phyloP scores from a whole-genome alignment of 2,888 invertebrate species.

The Amphipyra berbera region DNA sequence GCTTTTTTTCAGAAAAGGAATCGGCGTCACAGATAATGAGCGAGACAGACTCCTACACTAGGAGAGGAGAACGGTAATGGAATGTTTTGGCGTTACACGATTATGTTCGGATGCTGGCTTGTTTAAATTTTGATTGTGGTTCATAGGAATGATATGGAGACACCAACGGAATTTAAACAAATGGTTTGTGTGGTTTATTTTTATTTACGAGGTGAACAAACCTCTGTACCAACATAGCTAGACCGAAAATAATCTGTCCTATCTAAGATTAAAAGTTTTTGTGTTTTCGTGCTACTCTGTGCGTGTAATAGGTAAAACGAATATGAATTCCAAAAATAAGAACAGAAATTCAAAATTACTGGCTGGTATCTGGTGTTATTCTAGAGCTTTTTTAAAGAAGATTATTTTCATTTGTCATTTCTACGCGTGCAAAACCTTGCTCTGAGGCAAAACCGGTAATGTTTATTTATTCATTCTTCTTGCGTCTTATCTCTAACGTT shows the following conservation, averaged over 20 bases:
- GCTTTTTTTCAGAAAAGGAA: constrained; percentile 80
- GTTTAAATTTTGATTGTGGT: constrained; percentile 44
- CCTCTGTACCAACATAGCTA: constrained; percentile 7
- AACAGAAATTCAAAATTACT: constrained; percentile 11
- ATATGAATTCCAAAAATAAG: background rate
- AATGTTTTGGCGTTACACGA: constrained; percentile 51
- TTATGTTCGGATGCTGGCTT: constrained; percentile 33
- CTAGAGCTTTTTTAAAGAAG: too few relatives aligned
- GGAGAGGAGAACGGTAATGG: constrained; percentile 45
- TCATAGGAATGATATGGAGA: constrained; percentile 44
- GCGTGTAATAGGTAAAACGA: background rate
- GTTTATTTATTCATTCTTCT: constrained; percentile 33
- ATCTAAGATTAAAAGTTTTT: constrained; percentile 1
- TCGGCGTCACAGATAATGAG: constrained; percentile 81
- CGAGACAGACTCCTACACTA: constrained; percentile 56
- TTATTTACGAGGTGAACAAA: constrained; percentile 11
- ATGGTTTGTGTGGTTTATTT: constrained; percentile 20
- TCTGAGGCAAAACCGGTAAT: background rate
- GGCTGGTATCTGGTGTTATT: background rate
- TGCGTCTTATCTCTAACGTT: constrained; percentile 33
- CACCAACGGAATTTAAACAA: constrained; percentile 50
- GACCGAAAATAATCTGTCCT: constrained; percentile 19
- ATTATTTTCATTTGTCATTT: too few relatives aligned
- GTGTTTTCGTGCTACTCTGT: background rate
- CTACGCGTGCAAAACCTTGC: background rate